phyloP scores from a whole-genome alignment of 1,140 invertebrate genomes.

The Gryllus bimaculatus region DNA sequence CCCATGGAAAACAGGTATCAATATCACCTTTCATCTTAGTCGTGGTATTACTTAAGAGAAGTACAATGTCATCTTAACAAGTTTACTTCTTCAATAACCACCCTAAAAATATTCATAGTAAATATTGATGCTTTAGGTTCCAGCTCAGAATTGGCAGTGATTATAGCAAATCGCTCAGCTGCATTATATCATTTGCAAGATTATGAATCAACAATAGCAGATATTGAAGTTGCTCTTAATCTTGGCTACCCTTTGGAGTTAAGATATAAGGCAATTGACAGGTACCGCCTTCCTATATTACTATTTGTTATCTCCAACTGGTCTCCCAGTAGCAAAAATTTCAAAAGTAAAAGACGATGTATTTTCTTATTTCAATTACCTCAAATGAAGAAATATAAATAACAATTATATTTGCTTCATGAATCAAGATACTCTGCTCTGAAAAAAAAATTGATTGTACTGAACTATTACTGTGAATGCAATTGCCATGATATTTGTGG shows the following conservation, averaged over 20 bases:
- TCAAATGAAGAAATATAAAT: background rate
- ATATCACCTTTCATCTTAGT: background rate
- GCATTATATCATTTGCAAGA: conserved; percentile 68
- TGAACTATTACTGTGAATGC: too few species aligned
- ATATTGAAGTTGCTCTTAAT: conserved; percentile 59
- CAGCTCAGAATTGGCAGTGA: conserved; percentile 52
- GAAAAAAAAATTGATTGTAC: background rate
- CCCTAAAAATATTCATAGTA: background rate
- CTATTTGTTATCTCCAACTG: background rate
- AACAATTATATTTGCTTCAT: background rate
- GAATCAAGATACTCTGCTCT: background rate
- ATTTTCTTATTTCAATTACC: background rate
- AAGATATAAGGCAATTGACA: conserved; percentile 65
- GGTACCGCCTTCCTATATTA: conserved; percentile 33
- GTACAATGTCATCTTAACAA: background rate
- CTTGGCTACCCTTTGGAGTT: conserved; percentile 64
- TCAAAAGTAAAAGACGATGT: background rate
- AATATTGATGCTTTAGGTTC: conserved; percentile 7
- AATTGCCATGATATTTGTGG: too few species aligned
- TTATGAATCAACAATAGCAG: conserved; percentile 53
- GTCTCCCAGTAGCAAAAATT: background rate
- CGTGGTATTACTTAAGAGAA: background rate
- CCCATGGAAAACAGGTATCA: conserved; percentile 35
- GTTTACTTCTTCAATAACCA: background rate
- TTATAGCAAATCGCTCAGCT: conserved; percentile 80